These are phyloP conservation scores for Zoanthus sociatus DNA, from an alignment of 92 coral and sea anemone genomes.

Conservation along the genomic window DNA sequence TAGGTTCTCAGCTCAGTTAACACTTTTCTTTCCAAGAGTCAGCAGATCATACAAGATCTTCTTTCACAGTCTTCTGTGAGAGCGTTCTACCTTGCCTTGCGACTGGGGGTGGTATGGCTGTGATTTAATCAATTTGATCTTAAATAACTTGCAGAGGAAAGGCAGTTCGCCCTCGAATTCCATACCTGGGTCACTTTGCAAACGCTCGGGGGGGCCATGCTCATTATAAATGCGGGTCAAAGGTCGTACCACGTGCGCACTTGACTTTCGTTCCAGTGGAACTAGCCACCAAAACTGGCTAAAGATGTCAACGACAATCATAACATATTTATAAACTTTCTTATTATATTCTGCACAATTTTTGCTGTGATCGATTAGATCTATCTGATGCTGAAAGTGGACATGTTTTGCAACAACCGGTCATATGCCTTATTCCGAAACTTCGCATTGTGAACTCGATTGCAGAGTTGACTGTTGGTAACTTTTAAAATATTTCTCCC, in stretches of 20 bases:
- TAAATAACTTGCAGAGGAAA: background rate
- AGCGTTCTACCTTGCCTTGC: constrained; percentile 46
- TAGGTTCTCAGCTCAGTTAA: too few relatives aligned
- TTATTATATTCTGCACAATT: background rate
- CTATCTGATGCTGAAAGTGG: constrained; percentile 14
- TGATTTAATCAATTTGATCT: constrained; percentile 45
- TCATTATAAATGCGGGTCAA: constrained; percentile 21
- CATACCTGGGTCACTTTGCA: constrained; percentile 34
- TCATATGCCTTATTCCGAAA: background rate
- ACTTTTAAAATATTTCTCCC: too few relatives aligned
- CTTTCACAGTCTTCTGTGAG: too few relatives aligned
- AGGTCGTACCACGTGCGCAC: constrained; percentile 29
- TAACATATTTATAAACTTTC: constrained; percentile 18
- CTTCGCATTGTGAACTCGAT: too few relatives aligned
- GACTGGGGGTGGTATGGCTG: constrained; percentile 49
- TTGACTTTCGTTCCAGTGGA: constrained; percentile 8
- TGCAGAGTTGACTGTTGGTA: too few relatives aligned
- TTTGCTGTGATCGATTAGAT: constrained; percentile 16
- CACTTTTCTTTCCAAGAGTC: too few relatives aligned
- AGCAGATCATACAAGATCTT: too few relatives aligned
- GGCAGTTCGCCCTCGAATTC: constrained; percentile 26
- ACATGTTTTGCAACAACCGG: background rate
- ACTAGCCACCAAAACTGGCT: constrained; percentile 26
- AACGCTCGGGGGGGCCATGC: constrained; percentile 29
- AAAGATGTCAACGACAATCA: constrained; percentile 31